Evolutionary conservation across 30 jellyfish, hydroid and myxozoan genomes (phyloP).

Genomic region (Aurelia aurita complex sp. Pacific): DNA sequence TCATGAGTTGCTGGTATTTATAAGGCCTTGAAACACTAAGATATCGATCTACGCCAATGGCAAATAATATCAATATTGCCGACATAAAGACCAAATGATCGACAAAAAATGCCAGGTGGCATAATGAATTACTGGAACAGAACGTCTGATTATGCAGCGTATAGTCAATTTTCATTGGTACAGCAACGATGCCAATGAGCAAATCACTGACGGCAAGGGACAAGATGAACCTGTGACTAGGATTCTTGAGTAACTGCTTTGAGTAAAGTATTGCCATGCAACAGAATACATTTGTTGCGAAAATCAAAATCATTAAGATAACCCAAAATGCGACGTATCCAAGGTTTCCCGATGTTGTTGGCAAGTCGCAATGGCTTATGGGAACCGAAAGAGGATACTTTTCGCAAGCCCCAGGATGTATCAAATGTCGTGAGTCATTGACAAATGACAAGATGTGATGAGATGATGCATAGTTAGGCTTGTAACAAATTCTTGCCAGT

Average conservation of each 20-base stretch:
- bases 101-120: constrained; percentile 58
- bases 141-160: constrained; percentile 71
- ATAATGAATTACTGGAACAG: constrained; percentile 61
- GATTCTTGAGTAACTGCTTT: constrained; percentile 14
- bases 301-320: constrained; percentile 32
- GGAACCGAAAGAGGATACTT: too few species aligned
- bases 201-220: constrained; percentile 84
- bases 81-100: constrained; percentile 75
- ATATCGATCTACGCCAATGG: constrained; percentile 84
- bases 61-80: constrained; percentile 73
- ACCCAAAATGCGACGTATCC: constrained; percentile 70
- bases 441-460: too few species aligned
- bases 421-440: too few species aligned
- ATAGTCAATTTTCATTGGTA: constrained; percentile 66
- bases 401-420: too few species aligned
- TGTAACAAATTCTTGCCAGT: too few species aligned
- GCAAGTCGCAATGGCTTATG: constrained; percentile 31
- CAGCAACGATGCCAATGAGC: constrained; percentile 53
- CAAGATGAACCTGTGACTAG: constrained; percentile 66
- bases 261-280: constrained; percentile 57
- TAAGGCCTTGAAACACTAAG: constrained; percentile 78
- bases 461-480: too few species aligned
- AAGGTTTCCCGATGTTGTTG: constrained; percentile 35
- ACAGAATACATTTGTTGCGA: constrained; percentile 48
- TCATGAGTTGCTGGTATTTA: constrained; percentile 58